Evolutionary conservation across 2,113 vertebrate species (phyloP).

Genomic region (Lepidothrix coronata): DNA sequence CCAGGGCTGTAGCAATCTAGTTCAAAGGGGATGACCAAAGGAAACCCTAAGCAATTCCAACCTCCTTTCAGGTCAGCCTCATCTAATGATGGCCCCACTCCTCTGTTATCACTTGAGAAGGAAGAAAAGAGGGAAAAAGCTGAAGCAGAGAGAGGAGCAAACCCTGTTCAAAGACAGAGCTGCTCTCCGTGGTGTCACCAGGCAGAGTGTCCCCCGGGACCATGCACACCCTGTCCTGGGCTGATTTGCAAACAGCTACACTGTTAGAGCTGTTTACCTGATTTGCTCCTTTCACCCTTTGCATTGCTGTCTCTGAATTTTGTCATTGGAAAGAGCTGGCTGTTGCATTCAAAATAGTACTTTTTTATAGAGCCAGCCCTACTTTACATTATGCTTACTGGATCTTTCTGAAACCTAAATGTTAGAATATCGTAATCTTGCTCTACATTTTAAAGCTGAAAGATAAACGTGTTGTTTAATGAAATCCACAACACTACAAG

Average conservation of each 20-base stretch:
- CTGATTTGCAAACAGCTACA: background rate
- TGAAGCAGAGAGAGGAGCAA: background rate
- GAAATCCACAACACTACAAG: conserved; percentile 55
- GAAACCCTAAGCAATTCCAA: background rate
- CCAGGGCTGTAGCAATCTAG: background rate
- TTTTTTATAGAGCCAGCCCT: background rate
- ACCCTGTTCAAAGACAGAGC: background rate
- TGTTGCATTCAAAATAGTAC: background rate
- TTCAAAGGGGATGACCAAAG: background rate
- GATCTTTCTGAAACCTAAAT: conserved; percentile 42
- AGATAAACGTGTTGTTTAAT: conserved; percentile 65
- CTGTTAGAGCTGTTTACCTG: background rate
- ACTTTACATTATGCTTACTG: conserved; percentile 4
- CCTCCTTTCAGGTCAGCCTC: background rate
- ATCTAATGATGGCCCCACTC: conserved; percentile 6
- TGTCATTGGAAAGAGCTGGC: background rate
- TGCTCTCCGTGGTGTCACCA: background rate
- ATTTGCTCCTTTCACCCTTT: background rate
- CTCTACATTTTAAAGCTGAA: conserved; percentile 43
- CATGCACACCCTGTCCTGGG: background rate
- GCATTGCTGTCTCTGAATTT: background rate
- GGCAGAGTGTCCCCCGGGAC: background rate
- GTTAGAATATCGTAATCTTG: conserved; percentile 31
- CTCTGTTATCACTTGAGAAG: background rate
- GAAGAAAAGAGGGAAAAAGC: background rate